These are phyloP conservation scores for Melanostoma scalare DNA, from an alignment of 2,888 invertebrate genomes.

Conservation along the genomic window DNA sequence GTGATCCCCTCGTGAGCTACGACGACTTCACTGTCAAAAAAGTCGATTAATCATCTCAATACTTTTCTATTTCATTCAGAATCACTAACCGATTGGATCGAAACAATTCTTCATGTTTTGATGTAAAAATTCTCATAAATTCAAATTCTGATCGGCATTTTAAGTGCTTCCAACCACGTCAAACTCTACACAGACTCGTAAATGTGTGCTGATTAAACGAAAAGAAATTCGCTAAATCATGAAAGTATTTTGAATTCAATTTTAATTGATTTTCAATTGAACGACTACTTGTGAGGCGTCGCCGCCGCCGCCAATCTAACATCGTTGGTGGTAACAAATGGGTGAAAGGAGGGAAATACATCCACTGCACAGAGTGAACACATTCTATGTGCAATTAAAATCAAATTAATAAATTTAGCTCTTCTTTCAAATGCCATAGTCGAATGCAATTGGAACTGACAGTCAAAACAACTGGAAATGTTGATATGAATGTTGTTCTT, in stretches of 20 bases:
- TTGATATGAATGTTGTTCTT: conserved; percentile 10
- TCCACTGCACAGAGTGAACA: not conserved
- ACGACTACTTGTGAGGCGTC: conserved; percentile 19
- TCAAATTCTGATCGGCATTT: conserved; percentile 41
- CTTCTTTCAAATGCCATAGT: conserved; percentile 33
- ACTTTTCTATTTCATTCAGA: no score
- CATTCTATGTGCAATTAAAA: conserved; percentile 62
- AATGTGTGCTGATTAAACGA: conserved; percentile 30
- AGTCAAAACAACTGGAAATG: conserved; percentile 52
- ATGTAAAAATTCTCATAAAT: conserved; percentile 23
- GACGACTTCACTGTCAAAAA: no score
- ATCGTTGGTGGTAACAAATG: not conserved
- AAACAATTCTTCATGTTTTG: not conserved
- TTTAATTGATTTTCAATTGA: conserved; percentile 71
- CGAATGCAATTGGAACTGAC: conserved; percentile 59
- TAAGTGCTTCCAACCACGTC: conserved; percentile 39
- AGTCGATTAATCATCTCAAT: no score
- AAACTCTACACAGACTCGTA: not conserved
- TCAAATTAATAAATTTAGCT: conserved; percentile 65
- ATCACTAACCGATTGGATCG: no score
- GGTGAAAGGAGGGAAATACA: not conserved
- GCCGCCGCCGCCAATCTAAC: not conserved
- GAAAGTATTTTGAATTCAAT: conserved; percentile 47
- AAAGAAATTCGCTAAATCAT: conserved; percentile 47
- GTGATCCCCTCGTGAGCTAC: no score